A percentile compares a stretch with the other conserved stretches of the same genome.
phyloP scores from a whole-genome alignment of 35 echinoderm and acorn worm genomes.

The Lytechinus variegatus region DNA sequence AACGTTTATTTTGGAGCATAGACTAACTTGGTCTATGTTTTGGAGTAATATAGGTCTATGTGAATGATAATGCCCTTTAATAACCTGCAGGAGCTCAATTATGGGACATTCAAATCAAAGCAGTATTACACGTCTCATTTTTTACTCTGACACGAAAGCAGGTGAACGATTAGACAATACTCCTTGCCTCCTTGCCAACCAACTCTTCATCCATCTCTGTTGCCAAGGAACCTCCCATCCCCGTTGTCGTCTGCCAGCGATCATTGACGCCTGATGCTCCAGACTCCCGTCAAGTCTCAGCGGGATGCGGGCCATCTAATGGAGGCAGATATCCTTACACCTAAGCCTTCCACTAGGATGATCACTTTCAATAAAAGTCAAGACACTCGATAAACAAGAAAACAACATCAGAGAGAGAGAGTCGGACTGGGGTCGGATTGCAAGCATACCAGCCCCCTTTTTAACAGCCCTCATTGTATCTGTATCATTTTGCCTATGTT shows the following conservation, averaged over 20 bases:
- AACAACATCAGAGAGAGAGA: slow-evolving; percentile 24
- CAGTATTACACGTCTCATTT: background rate
- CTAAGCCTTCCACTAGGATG: slow-evolving; percentile 27
- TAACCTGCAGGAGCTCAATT: background rate
- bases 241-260: background rate
- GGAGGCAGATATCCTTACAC: slow-evolving; percentile 40
- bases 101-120: background rate
- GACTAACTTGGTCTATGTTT: background rate
- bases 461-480: background rate
- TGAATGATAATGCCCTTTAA: background rate
- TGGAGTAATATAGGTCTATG: background rate
- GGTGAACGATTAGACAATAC: background rate
- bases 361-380: slow-evolving; percentile 58
- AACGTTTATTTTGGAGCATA: background rate
- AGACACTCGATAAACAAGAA: slow-evolving; percentile 46
- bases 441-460: background rate
- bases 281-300: background rate
- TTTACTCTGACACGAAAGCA: background rate
- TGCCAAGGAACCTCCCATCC: background rate
- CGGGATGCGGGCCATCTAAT: slow-evolving; percentile 24
- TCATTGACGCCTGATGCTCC: slow-evolving; percentile 31
- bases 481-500: background rate
- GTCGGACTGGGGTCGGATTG: background rate
- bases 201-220: background rate
- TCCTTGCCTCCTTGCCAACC: background rate